Conservation (phyloP, 2,888 invertebrate genomes). For the Amblyjoppa fuscipennis region DNA sequence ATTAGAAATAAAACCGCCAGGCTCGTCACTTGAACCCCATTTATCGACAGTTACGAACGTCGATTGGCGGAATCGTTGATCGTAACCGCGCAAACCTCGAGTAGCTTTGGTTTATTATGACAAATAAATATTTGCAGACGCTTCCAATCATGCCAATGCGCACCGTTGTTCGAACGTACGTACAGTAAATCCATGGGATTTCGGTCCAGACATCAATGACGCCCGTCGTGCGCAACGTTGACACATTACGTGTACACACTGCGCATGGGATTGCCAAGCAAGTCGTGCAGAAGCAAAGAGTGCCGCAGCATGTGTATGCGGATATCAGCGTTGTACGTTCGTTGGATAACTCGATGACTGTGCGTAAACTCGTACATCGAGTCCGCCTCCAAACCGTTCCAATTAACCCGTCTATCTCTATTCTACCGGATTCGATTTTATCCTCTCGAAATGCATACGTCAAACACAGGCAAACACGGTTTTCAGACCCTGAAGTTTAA, state of each 20-base stretch:
- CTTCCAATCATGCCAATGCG: neutral
- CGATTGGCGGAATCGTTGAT: neutral
- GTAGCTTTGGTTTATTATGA: constrained; percentile 2
- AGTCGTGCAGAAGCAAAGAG: constrained; percentile 17
- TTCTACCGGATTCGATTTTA: neutral
- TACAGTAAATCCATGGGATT: neutral
- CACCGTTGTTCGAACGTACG: neutral
- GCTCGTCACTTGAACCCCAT: neutral
- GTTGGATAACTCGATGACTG: constrained; percentile 30
- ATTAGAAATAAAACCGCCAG: neutral
- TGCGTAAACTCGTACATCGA: neutral
- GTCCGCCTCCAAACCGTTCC: neutral
- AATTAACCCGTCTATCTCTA: constrained; percentile 9
- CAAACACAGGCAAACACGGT: neutral
- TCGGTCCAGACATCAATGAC: neutral
- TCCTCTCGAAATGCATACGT: constrained; percentile 1
- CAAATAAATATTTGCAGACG: constrained; percentile 14
- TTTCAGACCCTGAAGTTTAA: neutral
- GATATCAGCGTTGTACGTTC: neutral
- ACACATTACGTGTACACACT: neutral
- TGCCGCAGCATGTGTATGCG: neutral
- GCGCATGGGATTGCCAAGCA: constrained; percentile 1
- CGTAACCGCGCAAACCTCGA: neutral
- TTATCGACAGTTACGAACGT: neutral
- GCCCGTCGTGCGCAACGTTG: neutral